Evolutionary conservation across 2,113 vertebrate genomes (phyloP).

Genomic region (Cyanocitta stelleri): DNA sequence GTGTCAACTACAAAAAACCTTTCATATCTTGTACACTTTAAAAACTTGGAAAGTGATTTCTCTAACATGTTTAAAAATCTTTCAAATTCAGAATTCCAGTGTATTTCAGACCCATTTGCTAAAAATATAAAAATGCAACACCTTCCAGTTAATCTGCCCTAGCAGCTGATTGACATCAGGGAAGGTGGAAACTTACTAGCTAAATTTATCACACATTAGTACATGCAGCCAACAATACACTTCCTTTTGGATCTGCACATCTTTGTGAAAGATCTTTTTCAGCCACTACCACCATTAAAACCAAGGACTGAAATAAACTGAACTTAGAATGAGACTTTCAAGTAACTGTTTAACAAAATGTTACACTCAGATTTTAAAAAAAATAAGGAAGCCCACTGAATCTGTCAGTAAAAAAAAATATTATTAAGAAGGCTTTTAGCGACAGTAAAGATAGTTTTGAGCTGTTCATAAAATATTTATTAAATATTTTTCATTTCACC

Average conservation of each 20-base stretch:
- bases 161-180: not conserved
- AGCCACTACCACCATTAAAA: not conserved
- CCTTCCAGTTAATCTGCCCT: not conserved
- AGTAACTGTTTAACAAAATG: not conserved
- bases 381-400: not conserved
- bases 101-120: not conserved
- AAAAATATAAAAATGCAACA: not conserved
- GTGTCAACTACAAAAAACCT: not conserved
- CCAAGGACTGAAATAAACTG: not conserved
- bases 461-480: not conserved
- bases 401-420: not conserved
- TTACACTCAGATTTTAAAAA: not conserved
- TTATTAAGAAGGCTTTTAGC: not conserved
- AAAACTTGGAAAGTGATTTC: not conserved
- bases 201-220: not conserved
- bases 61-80: not conserved
- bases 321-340: not conserved
- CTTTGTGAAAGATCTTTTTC: not conserved
- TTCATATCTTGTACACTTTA: not conserved
- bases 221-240: not conserved
- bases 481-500: not conserved
- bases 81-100: not conserved
- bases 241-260: not conserved
- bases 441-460: not conserved
- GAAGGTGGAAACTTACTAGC: not conserved